Evolutionary conservation across 2,888 invertebrate genomes (phyloP).

Genomic region (Andrena bucephala): DNA sequence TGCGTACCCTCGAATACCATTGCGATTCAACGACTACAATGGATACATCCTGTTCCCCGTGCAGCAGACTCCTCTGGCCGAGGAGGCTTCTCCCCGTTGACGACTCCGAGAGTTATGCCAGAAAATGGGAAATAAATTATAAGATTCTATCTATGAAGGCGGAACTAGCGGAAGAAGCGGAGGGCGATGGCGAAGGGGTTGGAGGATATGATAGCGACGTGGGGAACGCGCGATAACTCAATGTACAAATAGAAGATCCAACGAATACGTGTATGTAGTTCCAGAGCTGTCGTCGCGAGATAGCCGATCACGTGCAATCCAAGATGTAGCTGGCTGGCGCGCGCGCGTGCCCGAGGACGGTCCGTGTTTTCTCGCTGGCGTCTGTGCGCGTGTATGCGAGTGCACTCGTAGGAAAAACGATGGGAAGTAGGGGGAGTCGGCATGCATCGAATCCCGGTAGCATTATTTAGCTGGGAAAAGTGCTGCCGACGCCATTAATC

Average conservation of each 20-base stretch:
- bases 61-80: background rate
- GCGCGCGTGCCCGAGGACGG: conserved; percentile 27
- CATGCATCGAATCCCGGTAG: conserved; percentile 58
- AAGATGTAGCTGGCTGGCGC: conserved; percentile 43
- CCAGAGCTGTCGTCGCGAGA: conserved; percentile 23
- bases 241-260: conserved; percentile 17
- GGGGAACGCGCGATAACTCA: conserved; percentile 35
- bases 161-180: conserved; percentile 1
- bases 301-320: conserved; percentile 53
- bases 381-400: background rate
- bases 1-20: conserved; percentile 9
- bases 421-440: background rate
- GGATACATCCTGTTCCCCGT: background rate
- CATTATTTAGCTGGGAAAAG: conserved; percentile 71
- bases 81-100: conserved; percentile 2
- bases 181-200: too few relatives aligned
- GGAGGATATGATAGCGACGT: conserved; percentile 23
- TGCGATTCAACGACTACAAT: conserved; percentile 18
- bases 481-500: conserved; percentile 73
- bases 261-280: conserved; percentile 11
- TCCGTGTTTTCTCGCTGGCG: background rate
- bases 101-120: conserved; percentile 30
- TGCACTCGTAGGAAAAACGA: conserved; percentile 20
- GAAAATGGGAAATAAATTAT: conserved; percentile 42
- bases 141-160: conserved; percentile 26